A percentile compares a stretch with the other conserved stretches of the same genome.
Conservation (phyloP, 2,888 invertebrate genomes). For the Abrostola triplasia region DNA sequence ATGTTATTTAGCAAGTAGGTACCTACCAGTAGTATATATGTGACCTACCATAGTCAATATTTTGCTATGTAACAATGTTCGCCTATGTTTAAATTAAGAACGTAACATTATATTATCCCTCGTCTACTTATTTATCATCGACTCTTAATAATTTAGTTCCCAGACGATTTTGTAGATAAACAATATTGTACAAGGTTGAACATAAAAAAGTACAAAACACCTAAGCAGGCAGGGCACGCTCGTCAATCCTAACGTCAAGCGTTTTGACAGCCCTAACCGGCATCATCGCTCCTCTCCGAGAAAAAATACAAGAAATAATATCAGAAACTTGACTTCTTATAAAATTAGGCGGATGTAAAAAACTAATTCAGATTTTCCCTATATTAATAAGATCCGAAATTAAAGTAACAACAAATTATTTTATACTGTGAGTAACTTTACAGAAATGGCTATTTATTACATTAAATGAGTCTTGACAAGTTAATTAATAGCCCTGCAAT, state of each 20-base stretch:
- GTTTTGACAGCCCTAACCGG: constrained; percentile 87
- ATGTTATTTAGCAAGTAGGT: no score
- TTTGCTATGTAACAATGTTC: no score
- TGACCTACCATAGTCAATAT: no score
- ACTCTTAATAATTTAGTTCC: constrained; percentile 55
- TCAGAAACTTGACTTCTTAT: constrained; percentile 56
- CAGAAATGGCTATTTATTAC: background rate
- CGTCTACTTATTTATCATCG: constrained; percentile 48
- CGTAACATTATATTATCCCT: constrained; percentile 34
- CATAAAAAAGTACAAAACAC: constrained; percentile 80
- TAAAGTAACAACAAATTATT: constrained; percentile 24
- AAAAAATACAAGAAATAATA: constrained; percentile 72
- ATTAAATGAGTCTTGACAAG: constrained; percentile 10
- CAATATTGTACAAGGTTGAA: constrained; percentile 79
- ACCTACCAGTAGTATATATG: no score
- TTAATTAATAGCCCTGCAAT: constrained; percentile 3
- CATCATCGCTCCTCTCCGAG: constrained; percentile 76
- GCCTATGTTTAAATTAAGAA: background rate
- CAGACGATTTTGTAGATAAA: constrained; percentile 67
- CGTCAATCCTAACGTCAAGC: constrained; percentile 86
- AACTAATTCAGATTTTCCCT: constrained; percentile 47
- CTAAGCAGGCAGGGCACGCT: constrained; percentile 73
- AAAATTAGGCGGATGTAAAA: constrained; percentile 50
- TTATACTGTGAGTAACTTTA: constrained; percentile 13
- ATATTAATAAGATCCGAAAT: constrained; percentile 41